phyloP scores from a whole-genome alignment of 2,797 vertebrate genomes.

The Muscicapa comitata region DNA sequence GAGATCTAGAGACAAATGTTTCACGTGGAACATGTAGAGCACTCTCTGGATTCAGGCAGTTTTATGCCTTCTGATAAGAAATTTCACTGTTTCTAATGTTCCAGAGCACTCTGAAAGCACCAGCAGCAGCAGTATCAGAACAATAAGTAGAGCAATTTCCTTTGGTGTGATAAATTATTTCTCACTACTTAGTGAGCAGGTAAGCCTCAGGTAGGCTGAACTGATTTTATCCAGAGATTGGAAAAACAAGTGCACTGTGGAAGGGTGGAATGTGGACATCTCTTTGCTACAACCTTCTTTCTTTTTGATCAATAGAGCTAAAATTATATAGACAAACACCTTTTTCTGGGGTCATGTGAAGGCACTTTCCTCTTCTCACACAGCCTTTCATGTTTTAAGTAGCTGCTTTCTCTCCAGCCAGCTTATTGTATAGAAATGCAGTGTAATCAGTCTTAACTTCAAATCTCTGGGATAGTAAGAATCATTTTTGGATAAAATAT shows the following conservation, averaged over 20 bases:
- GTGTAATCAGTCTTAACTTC: neutral
- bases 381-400: neutral
- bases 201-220: neutral
- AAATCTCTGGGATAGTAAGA: neutral
- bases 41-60: neutral
- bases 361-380: neutral
- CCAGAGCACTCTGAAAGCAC: neutral
- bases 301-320: neutral
- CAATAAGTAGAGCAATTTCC: neutral
- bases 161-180: conserved; percentile 12
- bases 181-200: neutral
- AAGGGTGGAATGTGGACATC: neutral
- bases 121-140: neutral
- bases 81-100: neutral
- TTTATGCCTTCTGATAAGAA: neutral
- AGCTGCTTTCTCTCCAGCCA: neutral
- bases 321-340: neutral
- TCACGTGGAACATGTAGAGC: neutral
- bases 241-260: neutral
- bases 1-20: neutral
- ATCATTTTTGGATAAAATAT: neutral
- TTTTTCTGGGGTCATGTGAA: neutral
- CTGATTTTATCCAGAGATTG: neutral
- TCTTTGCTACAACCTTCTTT: neutral
- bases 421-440: neutral